phyloP scores from a whole-genome alignment of 2,113 vertebrate species.

The Campylomormyrus tamandua region DNA sequence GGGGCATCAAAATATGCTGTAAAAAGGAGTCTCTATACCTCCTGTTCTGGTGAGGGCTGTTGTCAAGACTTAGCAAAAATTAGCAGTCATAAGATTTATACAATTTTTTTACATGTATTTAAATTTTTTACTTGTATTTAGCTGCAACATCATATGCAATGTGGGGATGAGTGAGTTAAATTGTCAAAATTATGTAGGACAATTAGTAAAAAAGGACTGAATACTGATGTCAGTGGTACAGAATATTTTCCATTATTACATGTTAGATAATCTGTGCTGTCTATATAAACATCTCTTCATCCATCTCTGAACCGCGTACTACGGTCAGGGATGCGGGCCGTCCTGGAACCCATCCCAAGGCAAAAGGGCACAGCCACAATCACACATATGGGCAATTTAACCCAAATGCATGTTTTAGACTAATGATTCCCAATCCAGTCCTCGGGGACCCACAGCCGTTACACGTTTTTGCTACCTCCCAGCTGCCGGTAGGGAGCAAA shows the following conservation, averaged over 20 bases:
- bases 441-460: background rate
- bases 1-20: background rate
- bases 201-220: background rate
- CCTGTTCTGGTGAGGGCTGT: no score
- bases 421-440: background rate
- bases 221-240: background rate
- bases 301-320: background rate
- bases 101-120: background rate
- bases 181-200: background rate
- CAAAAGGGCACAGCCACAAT: background rate
- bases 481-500: background rate
- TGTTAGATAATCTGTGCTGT: background rate
- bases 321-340: background rate
- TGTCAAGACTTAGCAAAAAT: background rate
- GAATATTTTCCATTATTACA: background rate
- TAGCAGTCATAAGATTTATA: background rate
- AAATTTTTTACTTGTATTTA: background rate
- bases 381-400: background rate
- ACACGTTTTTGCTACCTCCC: background rate
- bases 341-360: background rate
- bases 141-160: background rate
- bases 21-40: background rate
- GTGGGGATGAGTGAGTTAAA: background rate
- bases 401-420: background rate
- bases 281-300: background rate